Evolutionary conservation across 2,113 vertebrate species (phyloP), one percentile per base, ranked within the genome.

Genomic region (Dissostichus mawsoni): DNA sequence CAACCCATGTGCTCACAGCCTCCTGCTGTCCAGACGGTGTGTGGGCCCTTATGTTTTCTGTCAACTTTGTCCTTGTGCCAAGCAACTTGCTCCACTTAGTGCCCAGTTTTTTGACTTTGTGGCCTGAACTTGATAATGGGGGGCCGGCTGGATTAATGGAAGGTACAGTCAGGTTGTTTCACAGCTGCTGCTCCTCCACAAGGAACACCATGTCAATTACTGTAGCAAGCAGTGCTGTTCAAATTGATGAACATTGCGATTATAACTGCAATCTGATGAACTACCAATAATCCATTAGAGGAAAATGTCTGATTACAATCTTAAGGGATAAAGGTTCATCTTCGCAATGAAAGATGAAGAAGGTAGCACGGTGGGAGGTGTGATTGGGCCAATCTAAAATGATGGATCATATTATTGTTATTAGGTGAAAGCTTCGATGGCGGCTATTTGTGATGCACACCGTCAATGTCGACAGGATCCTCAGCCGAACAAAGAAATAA

Each of bases 1-100:
- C 96, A 96, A 58, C 29, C 82, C 78, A 72, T 9, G 57, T 84
- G 77, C 88, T 89, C 90, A 68, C 80, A 78, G 93, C 88, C 91
- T 88, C 91, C 90, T 67, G 83, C 77, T 93, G 94, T 92, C 91
- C 88, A 83, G 86, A 89, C 92, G 51, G 86, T 87, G 90, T 77
- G 82, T 53, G 75, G 67, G 84, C 80, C 87, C 87, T 94, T 83
- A 84, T 93, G 88, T 82, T 92, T 95, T 94, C 93, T 96, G 94
- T 95, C 93, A 94, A 89, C 80, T 94, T 93, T 94, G 92, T 94
- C 95, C 95, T 95, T 96, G 95, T 92, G 84, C 89, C 93, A 92
- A 88, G 91, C 87, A 94, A 91, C 88, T 91, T 90, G 91, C 92
- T 91, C 89, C 89, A 94, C 91, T 94, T 92, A 81, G 80, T 90